These are phyloP conservation scores for Lanistes nyassanus DNA, from an alignment of 1,140 invertebrate species.

Conservation along the genomic window DNA sequence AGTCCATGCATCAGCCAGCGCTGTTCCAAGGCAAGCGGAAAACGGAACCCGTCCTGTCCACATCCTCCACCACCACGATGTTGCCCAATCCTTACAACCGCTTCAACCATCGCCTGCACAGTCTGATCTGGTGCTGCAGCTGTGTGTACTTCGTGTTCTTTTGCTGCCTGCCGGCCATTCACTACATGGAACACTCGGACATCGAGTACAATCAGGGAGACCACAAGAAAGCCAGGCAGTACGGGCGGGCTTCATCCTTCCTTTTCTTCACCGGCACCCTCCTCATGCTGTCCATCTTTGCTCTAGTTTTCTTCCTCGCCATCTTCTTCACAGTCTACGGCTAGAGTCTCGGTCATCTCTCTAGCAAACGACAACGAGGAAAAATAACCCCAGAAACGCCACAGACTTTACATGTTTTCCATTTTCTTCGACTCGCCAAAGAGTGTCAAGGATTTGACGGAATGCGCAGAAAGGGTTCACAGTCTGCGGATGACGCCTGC, in stretches of 20 bases:
- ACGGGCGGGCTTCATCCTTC: constrained; percentile 16
- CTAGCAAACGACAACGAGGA: too few relatives aligned
- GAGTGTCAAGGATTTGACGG: too few relatives aligned
- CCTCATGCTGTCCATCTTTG: constrained; percentile 17
- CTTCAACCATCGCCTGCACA: constrained; percentile 33
- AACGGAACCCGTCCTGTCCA: constrained; percentile 3
- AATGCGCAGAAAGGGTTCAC: too few relatives aligned
- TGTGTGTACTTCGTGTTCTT: constrained; percentile 34
- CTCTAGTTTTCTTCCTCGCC: constrained; percentile 29
- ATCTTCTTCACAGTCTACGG: constrained; percentile 31
- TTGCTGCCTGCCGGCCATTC: constrained; percentile 35
- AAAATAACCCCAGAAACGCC: too few relatives aligned
- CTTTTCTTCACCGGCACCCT: constrained; percentile 27
- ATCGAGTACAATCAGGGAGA: constrained; percentile 21
- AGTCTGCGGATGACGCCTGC: too few relatives aligned
- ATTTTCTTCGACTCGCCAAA: too few relatives aligned
- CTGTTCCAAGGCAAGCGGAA: constrained; percentile 9
- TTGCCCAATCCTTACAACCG: constrained; percentile 37
- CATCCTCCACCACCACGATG: constrained; percentile 28
- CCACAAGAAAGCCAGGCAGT: constrained; percentile 15
- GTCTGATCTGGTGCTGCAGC: constrained; percentile 25
- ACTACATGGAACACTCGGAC: constrained; percentile 33
- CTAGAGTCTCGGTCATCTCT: neutral
- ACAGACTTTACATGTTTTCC: too few relatives aligned
- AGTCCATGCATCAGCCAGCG: neutral